These are phyloP conservation scores for Pontoporia blainvillei DNA, from an alignment of 2,113 vertebrate species.

Conservation along the genomic window DNA sequence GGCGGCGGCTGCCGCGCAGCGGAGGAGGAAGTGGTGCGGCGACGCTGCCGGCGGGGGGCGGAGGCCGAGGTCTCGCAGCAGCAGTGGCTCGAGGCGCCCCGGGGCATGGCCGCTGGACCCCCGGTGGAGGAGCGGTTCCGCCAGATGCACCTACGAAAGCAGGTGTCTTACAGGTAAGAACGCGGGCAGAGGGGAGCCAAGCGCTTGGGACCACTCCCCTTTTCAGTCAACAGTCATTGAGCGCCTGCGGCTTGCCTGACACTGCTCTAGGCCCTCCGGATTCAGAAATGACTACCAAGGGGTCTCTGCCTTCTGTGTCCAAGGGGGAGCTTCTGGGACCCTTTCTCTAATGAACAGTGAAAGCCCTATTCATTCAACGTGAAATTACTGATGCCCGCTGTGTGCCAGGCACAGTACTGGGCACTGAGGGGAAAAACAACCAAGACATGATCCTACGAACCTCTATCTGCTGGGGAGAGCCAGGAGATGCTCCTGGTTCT, in stretches of 20 bases:
- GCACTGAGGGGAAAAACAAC: neutral
- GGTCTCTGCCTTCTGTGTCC: neutral
- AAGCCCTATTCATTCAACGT: neutral
- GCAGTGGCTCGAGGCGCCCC: slow-evolving; percentile 39
- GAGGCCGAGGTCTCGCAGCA: slow-evolving; percentile 40
- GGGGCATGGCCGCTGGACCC: neutral
- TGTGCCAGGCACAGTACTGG: neutral
- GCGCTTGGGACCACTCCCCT: neutral
- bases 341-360: neutral
- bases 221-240: neutral
- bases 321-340: neutral
- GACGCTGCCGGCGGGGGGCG: slow-evolving; percentile 36
- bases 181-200: neutral
- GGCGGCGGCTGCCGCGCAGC: neutral
- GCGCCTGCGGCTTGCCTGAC: neutral
- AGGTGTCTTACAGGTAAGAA: slow-evolving; percentile 94
- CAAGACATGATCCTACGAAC: neutral
- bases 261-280: neutral
- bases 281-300: neutral
- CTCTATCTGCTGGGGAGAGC: neutral
- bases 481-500: neutral
- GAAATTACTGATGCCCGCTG: neutral
- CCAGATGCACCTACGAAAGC: slow-evolving; percentile 89
- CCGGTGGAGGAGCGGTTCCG: slow-evolving; percentile 83
- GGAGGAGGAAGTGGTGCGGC: slow-evolving; percentile 55